A percentile compares a stretch with the other conserved stretches of the same genome.
Conservation (phyloP, 2,797 vertebrate genomes). For the Spinibarbus caldwelli region DNA sequence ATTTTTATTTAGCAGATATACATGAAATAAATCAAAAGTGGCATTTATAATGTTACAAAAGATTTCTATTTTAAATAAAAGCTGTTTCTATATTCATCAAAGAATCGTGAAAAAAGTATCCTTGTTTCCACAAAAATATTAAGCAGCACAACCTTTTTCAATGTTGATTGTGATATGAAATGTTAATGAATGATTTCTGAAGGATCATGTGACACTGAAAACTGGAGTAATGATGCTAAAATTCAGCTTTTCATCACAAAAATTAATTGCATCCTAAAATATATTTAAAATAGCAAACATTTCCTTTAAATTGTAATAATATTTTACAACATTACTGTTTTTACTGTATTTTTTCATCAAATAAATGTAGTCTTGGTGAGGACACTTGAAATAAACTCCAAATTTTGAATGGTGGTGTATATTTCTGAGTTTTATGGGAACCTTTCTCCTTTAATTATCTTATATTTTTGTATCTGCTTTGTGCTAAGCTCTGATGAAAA, state of each 20-base stretch:
- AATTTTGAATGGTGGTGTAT: background rate
- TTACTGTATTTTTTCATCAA: background rate
- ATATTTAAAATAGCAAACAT: background rate
- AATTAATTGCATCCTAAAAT: background rate
- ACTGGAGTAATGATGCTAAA: background rate
- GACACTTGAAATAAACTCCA: background rate
- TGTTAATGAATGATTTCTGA: background rate
- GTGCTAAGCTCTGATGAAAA: background rate
- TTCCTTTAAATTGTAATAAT: background rate
- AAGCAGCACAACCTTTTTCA: background rate
- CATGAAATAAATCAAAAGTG: background rate
- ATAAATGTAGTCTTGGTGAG: background rate
- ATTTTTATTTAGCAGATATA: too few species aligned
- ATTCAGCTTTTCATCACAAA: background rate
- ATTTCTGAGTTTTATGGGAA: background rate
- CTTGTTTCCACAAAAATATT: background rate
- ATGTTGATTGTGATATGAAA: background rate
- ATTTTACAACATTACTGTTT: background rate
- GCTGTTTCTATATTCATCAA: background rate
- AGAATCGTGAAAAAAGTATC: background rate
- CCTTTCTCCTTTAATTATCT: background rate
- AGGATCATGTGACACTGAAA: background rate
- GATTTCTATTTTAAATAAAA: background rate
- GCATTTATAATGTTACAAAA: background rate
- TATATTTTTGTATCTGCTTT: background rate